Base-by-base conservation (phyloP, 2,888 invertebrate species). In the Actias luna region DNA sequence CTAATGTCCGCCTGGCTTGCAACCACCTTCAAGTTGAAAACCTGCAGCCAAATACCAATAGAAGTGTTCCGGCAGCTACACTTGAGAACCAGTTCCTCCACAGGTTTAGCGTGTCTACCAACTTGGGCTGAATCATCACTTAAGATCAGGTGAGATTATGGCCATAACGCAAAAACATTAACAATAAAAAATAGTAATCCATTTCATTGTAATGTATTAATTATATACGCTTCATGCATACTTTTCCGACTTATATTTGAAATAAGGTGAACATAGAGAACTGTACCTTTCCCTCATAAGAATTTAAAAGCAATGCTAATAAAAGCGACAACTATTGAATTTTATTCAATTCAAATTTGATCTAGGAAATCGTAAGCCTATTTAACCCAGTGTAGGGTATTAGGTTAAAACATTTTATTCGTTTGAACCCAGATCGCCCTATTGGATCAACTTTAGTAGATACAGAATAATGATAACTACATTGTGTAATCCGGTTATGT, bases 401-500 rank as follows among this genome's bases (percentile, higher is more conserved):
- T 35, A 31, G 31, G 3, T 57, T 57, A n/a, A 57, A 33, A 10
- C n/a, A 31, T 33, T 58, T 25, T 14, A 35, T 35, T 22, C 58
- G 35, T 27, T 31, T 31, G 33, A 35, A 58, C 22, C 36, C 35
- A 58, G 25, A 2, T 35, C 33, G 58, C 33, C 33, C 36, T 36
- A 39, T 59, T 25, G 42, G 29, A 36, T 39, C 42, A 59, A 59
- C 39, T 59, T 59, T 25, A 25, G 35, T 35, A 36, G 36, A 36
- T 35, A 59, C n/a, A 29, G 59, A 29, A 59, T 59, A 59, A 36
- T 55, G 33, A 52, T 61, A 31, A n/a, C 33, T 62, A 36, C 39
- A 52, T 63, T 63, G 63, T 39, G 59, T 52, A 63, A 63, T 18
- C 35, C 31, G 59, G 29, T 57, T 36, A 58, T 52, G 58, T 62